Evolutionary conservation across 1,140 invertebrate genomes (phyloP), one percentile per base, ranked within the genome.

Genomic region (Lordiphosa mommai): DNA sequence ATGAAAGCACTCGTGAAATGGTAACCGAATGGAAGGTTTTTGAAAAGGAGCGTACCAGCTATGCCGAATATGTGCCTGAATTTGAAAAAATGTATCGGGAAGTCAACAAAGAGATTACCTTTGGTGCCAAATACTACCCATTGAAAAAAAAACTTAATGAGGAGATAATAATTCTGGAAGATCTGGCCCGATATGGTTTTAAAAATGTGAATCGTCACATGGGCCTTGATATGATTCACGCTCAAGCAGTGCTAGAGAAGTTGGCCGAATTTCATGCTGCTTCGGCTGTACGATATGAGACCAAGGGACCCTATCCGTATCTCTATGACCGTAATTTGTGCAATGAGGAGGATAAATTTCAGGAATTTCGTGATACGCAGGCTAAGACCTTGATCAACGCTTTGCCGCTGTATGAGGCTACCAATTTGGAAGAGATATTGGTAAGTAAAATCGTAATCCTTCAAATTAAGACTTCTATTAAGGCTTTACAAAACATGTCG

Each of bases 201-300:
- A 88, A 89, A 9, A 92, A 92, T 88, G 89, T 88, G 0, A 82
- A 90, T 50, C 88, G 91, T 33, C 87, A 90, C 8, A 29, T 60
- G 16, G 91, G 92, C 8, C 86, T 93, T 23, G 91, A 93, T 64
- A 46, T 91, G 32, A 13, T 79, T 2, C 92, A 92, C 55, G 87
- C 87, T 4, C 56, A 89, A 50, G 58, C 91, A 3, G 90, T 90
- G 2, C 59, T 93, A 6, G 79, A 88, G n/a, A 90, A 91, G 55
- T 57, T 93, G 40, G 91, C 90, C 0, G 89, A 77, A 50, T 91
- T 92, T 50, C 92, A 93, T 71, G 92, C 91, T 0, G 82, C 89
- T 3, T 91, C 91, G 0, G 88, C 91, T 1, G 51, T 77, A 3
- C 59, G 53, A 1, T 86, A 44, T 29, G 56, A 77, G 10, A 36